Evolutionary conservation across 1,140 invertebrate genomes (phyloP).

Genomic region (Phymastichus coffea): DNA sequence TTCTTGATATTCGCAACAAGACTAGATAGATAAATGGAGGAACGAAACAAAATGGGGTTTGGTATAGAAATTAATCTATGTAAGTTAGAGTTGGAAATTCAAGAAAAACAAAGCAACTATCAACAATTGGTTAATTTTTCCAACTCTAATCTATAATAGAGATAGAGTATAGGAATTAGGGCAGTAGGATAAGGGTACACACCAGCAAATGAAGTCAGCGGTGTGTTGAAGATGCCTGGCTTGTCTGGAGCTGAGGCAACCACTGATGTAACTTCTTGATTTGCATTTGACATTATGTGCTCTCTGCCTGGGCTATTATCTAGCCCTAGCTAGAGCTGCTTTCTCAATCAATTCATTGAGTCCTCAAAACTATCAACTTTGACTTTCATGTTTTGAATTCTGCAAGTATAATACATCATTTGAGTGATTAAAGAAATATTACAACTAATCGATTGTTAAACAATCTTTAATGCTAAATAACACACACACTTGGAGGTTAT

Average conservation of each 20-base stretch:
- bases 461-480: too few species aligned
- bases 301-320: neutral
- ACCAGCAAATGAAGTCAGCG: slow-evolving; percentile 50
- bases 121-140: neutral
- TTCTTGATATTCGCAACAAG: slow-evolving; percentile 1
- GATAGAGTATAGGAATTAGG: neutral
- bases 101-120: neutral
- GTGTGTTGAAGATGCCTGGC: slow-evolving; percentile 38
- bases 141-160: neutral
- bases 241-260: neutral
- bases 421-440: too few species aligned
- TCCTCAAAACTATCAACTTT: too few species aligned
- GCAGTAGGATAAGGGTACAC: slow-evolving; percentile 24
- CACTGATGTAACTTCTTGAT: neutral
- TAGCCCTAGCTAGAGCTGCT: slow-evolving; percentile 9
- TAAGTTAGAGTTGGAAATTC: neutral
- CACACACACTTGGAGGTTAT: too few species aligned
- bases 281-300: neutral
- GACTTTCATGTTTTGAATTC: too few species aligned
- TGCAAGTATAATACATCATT: too few species aligned
- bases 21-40: too few species aligned
- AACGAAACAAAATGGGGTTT: too few species aligned
- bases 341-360: neutral
- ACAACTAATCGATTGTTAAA: too few species aligned
- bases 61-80: too few species aligned